Base-by-base conservation (phyloP, 2,888 invertebrate genomes). In the Fissipunctia ypsillon region DNA sequence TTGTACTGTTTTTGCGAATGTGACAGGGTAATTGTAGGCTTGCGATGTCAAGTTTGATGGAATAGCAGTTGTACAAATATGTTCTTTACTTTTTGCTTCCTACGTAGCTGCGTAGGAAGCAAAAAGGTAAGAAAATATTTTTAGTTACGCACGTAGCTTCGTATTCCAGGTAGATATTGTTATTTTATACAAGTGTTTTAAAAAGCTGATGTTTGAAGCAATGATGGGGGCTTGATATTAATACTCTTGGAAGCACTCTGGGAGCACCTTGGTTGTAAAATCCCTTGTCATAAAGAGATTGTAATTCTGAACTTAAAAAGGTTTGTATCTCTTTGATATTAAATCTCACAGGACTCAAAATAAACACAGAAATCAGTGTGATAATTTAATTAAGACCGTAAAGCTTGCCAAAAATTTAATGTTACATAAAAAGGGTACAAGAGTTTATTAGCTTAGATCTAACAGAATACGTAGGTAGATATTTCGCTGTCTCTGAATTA, bases 1-100 rank as follows among this genome's bases (percentile, higher is more conserved):
- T 69, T 72, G 50, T 57, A 75, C 25, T n/a, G 63, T 61, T 80
- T 45, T 73, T 22, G 65, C 64, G 16, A 76, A 59, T 60, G 16
- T 75, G 63, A 68, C 73, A 70, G 16, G 61, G 14, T 67, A 74
- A 79, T 81, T 75, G 16, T 45, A 25, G 60, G 52, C 41, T 68
- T 48, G 19, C 9, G 3, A 38, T 25, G 31, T 64, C 48, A 57
- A 43, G 4, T 79, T 63, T 70, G 43, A 76, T 54, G 6, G 76
- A 67, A 31, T 65, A 63, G 12, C 54, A 43, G 56, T 41, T 41
- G 25, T 31, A 56, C 38, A 54, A 68, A 43, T 57, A 63, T 3
- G 14, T 31, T 45, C 22, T 31, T 45, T 64, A 16, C 2, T 22
- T 28, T n/a, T 22, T 28, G 12, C 43, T 28, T 43, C 14, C 28